Percentiles rank a stretch among this genome's conserved stretches.
These are phyloP conservation scores for Spizella passerina DNA, from an alignment of 2,797 vertebrate species.

Conservation along the genomic window DNA sequence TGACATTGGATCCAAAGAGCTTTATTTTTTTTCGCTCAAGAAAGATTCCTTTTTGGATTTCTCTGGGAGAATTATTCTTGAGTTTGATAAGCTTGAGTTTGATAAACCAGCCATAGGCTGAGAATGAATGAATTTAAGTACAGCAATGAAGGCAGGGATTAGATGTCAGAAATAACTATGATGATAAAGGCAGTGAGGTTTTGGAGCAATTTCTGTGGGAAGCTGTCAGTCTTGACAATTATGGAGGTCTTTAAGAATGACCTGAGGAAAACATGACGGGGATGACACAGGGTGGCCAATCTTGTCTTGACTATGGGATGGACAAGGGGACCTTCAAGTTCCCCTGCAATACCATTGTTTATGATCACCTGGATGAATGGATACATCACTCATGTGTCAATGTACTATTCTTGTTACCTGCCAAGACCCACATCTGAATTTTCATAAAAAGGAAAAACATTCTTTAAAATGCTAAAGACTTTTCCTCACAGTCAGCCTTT, in stretches of 20 bases:
- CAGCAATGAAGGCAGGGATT: background rate
- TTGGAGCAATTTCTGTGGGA: background rate
- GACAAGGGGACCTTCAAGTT: background rate
- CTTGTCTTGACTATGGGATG: background rate
- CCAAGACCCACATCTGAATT: constrained; percentile 40
- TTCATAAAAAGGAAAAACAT: constrained; percentile 25
- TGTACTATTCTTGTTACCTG: background rate
- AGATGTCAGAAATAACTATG: background rate
- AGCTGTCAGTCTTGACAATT: background rate
- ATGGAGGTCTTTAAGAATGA: background rate
- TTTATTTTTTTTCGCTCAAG: background rate
- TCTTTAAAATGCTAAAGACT: constrained; percentile 76
- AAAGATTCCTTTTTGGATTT: background rate
- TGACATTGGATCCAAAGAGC: background rate
- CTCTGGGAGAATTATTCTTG: background rate
- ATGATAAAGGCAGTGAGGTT: background rate
- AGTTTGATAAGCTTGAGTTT: background rate
- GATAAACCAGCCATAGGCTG: background rate
- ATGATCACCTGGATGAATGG: background rate
- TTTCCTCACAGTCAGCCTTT: constrained; percentile 78
- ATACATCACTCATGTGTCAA: background rate
- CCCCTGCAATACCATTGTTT: background rate
- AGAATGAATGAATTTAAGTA: background rate
- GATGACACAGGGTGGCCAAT: background rate
- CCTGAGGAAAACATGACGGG: background rate